These are phyloP conservation scores for Sardinella longiceps DNA, from an alignment of 2,797 vertebrate species.

Conservation along the genomic window DNA sequence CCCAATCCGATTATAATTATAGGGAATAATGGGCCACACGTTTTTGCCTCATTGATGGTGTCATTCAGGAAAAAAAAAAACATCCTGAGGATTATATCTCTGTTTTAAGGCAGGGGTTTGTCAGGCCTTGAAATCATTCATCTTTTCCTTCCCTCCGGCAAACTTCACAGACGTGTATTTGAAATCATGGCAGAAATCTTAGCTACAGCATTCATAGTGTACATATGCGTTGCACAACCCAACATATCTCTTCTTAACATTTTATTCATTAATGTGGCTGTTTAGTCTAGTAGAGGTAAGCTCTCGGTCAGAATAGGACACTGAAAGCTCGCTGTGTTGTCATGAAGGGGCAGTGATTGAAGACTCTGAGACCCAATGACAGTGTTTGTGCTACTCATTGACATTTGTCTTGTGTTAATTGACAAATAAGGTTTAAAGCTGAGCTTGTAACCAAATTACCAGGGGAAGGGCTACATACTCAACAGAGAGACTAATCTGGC, in stretches of 20 bases:
- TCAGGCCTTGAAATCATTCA: neutral
- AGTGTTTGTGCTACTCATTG: conserved; percentile 17
- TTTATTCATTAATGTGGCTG: neutral
- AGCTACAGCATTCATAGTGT: neutral
- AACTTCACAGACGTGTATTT: neutral
- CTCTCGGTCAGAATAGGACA: neutral
- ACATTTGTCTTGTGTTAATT: conserved; percentile 32
- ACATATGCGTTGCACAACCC: no score
- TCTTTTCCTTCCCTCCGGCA: neutral
- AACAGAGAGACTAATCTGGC: conserved; percentile 44
- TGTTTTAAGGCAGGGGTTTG: neutral
- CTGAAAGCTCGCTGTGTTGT: neutral
- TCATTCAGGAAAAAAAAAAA: conserved; percentile 7
- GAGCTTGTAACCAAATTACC: conserved; percentile 39
- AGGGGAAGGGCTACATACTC: conserved; percentile 29
- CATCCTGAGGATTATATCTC: neutral
- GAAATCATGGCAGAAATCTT: neutral
- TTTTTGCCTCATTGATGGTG: conserved; percentile 22
- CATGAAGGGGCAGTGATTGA: neutral
- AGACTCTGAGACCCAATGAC: neutral
- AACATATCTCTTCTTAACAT: neutral
- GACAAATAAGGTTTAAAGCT: conserved; percentile 29
- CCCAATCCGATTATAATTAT: conserved; percentile 67
- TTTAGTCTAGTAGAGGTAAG: neutral
- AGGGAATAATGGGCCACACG: conserved; percentile 13